Evolutionary conservation across 2,888 invertebrate genomes (phyloP).

Genomic region (Dorcus parallelipipedus): DNA sequence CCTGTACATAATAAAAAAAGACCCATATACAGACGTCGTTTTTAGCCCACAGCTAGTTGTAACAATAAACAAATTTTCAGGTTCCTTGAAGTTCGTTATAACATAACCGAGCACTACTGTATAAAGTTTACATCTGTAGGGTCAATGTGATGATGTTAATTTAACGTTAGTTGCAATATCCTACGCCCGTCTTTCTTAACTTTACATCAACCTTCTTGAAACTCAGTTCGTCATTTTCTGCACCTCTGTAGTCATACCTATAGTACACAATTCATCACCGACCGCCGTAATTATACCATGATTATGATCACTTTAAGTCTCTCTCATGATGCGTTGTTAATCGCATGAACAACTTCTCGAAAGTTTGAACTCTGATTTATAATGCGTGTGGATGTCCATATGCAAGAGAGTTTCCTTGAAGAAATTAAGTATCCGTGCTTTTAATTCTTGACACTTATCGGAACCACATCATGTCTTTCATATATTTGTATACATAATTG

Average conservation of each 20-base stretch:
- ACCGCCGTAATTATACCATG: conserved; percentile 94
- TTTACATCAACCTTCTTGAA: conserved; percentile 77
- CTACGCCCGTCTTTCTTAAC: too few species aligned
- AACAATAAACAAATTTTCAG: too few species aligned
- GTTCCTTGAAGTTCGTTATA: too few species aligned
- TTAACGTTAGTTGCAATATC: too few species aligned
- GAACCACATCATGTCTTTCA: conserved; percentile 99
- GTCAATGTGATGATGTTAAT: too few species aligned
- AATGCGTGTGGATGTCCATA: conserved; percentile 81
- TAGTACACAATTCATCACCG: conserved; percentile 91
- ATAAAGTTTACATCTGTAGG: too few species aligned
- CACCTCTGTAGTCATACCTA: conserved; percentile 89
- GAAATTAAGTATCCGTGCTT: conserved; percentile 90
- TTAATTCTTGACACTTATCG: conserved; percentile 96
- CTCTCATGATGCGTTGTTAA: conserved; percentile 93
- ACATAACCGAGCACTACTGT: too few species aligned
- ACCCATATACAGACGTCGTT: too few species aligned
- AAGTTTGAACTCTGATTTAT: conserved; percentile 93
- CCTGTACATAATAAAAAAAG: too few species aligned
- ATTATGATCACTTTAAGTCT: conserved; percentile 97
- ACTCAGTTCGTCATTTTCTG: conserved; percentile 95
- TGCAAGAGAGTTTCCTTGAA: conserved; percentile 90
- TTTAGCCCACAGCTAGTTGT: too few species aligned
- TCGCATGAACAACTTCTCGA: conserved; percentile 93
- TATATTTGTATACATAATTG: conserved; percentile 85